phyloP scores from a whole-genome alignment of 23 tunicate genomes.

The Botrylloides violaceus region DNA sequence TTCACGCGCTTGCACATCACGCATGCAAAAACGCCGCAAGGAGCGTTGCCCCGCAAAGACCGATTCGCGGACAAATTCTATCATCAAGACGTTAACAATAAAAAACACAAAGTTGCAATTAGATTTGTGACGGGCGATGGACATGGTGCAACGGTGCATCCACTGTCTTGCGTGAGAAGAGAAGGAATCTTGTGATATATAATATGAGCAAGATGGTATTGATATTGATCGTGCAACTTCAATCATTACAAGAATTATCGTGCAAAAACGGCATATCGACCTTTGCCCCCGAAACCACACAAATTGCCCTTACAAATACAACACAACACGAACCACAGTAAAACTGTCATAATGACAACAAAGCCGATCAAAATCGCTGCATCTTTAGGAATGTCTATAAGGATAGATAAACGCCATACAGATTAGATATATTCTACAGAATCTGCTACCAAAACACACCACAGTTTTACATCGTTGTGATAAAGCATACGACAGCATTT shows the following conservation, averaged over 20 bases:
- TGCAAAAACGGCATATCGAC: not conserved
- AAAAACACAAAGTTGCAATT: too few species aligned
- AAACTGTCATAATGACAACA: not conserved
- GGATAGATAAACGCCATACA: too few species aligned
- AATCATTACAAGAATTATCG: not conserved
- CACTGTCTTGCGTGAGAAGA: not conserved
- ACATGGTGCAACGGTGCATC: not conserved
- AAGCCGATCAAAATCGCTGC: not conserved
- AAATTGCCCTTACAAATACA: not conserved
- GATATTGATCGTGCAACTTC: not conserved
- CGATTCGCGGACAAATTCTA: too few species aligned
- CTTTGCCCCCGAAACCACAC: not conserved
- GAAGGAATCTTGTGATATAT: not conserved
- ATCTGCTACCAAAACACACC: too few species aligned
- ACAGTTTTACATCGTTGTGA: too few species aligned
- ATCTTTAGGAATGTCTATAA: not conserved
- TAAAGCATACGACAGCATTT: too few species aligned
- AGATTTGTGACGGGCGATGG: too few species aligned
- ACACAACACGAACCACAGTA: not conserved
- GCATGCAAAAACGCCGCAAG: too few species aligned
- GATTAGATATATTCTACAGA: too few species aligned
- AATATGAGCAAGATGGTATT: not conserved
- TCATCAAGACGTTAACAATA: too few species aligned
- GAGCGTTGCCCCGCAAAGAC: too few species aligned
- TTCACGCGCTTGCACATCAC: too few species aligned